Conservation (phyloP, 1,140 invertebrate species). For the Lordiphosa mommai region DNA sequence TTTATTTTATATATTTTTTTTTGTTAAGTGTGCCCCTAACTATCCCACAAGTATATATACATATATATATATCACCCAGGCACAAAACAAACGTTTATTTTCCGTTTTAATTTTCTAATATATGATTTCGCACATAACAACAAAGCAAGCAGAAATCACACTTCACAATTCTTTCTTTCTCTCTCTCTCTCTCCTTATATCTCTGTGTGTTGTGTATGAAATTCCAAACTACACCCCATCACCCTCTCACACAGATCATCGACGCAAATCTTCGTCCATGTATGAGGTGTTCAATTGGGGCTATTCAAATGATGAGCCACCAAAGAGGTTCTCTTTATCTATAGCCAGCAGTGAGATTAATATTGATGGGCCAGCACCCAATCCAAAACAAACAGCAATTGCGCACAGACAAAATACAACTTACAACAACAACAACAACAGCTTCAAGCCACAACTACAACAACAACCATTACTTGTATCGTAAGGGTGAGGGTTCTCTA, state of each 20-base stretch:
- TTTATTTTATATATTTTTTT: slow-evolving; percentile 1
- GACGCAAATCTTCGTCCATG: slow-evolving; percentile 85
- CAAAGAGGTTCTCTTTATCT: slow-evolving; percentile 76
- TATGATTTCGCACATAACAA: slow-evolving; percentile 20
- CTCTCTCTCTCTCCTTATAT: slow-evolving; percentile 37
- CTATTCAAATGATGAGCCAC: slow-evolving; percentile 81
- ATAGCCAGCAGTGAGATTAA: slow-evolving; percentile 77
- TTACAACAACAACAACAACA: slow-evolving; percentile 37
- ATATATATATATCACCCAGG: slow-evolving; percentile 8
- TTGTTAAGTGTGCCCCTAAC: slow-evolving; percentile 5
- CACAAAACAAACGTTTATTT: slow-evolving; percentile 12
- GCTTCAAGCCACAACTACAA: slow-evolving; percentile 42
- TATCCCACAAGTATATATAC: slow-evolving; percentile 5
- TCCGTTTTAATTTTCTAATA: slow-evolving; percentile 22
- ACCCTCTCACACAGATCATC: slow-evolving; percentile 68
- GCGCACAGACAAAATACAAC: slow-evolving; percentile 54
- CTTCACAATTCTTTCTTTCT: slow-evolving; percentile 16
- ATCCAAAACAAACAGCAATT: slow-evolving; percentile 38
- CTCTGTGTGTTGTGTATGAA: slow-evolving; percentile 17
- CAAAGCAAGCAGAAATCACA: slow-evolving; percentile 4
- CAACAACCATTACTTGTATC: slow-evolving; percentile 70
- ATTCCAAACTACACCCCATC: slow-evolving; percentile 23
- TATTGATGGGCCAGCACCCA: slow-evolving; percentile 72
- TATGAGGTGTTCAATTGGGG: slow-evolving; percentile 89
- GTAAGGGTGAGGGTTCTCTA: slow-evolving; percentile 72